Conservation (phyloP, 2,113 vertebrate genomes). For the Mormyrus iriodes region DNA sequence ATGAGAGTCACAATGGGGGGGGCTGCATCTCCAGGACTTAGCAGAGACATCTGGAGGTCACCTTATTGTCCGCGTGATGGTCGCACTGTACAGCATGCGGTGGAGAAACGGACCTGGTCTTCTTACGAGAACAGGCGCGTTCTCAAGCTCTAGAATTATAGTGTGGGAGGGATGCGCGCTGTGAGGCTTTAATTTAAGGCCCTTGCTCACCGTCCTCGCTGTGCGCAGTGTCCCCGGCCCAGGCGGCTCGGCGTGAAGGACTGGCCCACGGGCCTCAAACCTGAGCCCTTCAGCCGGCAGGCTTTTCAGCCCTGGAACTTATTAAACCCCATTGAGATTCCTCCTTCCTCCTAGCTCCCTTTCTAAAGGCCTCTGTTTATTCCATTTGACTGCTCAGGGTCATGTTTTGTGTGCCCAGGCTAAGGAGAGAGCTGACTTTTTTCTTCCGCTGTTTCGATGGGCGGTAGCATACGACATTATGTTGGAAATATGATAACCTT, state of each 20-base stretch:
- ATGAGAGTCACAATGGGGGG: not conserved
- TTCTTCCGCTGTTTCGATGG: constrained; percentile 11
- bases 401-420: constrained; percentile 19
- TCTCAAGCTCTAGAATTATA: not conserved
- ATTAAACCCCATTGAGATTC: constrained; percentile 24
- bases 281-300: not conserved
- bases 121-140: not conserved
- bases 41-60: not conserved
- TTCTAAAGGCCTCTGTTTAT: constrained; percentile 12
- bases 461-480: constrained; percentile 24
- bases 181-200: not conserved
- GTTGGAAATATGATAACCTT: constrained; percentile 43
- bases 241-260: not conserved
- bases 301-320: constrained; percentile 14
- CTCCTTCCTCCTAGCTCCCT: not conserved
- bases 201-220: not conserved
- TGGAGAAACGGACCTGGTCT: not conserved
- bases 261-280: not conserved
- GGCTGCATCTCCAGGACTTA: not conserved
- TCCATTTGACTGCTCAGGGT: constrained; percentile 26
- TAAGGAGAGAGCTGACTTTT: constrained; percentile 16
- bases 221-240: not conserved
- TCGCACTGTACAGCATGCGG: not conserved
- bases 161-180: not conserved
- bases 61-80: not conserved